phyloP scores from a whole-genome alignment of 2,113 vertebrate species.

The Hippopotamus amphibius region DNA sequence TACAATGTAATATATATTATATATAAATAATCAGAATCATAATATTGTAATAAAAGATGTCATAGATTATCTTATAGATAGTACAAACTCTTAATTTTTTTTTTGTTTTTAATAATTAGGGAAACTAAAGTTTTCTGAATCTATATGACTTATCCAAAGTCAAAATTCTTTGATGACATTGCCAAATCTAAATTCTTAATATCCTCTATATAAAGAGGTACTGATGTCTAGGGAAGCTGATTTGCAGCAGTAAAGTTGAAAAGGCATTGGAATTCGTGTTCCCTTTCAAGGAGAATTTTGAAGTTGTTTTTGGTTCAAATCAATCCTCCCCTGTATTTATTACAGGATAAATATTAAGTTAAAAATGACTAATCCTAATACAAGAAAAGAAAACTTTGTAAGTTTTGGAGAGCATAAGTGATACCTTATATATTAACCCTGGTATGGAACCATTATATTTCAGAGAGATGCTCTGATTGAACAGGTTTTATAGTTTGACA shows the following conservation, averaged over 20 bases:
- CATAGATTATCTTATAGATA: background rate
- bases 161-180: background rate
- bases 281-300: background rate
- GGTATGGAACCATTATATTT: background rate
- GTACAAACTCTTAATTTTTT: background rate
- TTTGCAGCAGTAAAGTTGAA: background rate
- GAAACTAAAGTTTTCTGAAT: background rate
- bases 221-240: background rate
- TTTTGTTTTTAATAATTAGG: background rate
- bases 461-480: background rate
- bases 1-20: background rate
- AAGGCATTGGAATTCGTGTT: background rate
- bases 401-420: background rate
- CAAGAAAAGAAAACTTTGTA: background rate
- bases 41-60: background rate
- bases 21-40: background rate
- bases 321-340: background rate
- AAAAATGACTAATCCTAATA: background rate
- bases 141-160: background rate
- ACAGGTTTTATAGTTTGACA: background rate
- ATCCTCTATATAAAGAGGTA: background rate
- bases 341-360: background rate
- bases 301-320: constrained; percentile 2
- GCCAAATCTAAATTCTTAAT: background rate
- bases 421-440: background rate